Base-by-base conservation (phyloP, 2,888 invertebrate genomes). In the Thera britannica region DNA sequence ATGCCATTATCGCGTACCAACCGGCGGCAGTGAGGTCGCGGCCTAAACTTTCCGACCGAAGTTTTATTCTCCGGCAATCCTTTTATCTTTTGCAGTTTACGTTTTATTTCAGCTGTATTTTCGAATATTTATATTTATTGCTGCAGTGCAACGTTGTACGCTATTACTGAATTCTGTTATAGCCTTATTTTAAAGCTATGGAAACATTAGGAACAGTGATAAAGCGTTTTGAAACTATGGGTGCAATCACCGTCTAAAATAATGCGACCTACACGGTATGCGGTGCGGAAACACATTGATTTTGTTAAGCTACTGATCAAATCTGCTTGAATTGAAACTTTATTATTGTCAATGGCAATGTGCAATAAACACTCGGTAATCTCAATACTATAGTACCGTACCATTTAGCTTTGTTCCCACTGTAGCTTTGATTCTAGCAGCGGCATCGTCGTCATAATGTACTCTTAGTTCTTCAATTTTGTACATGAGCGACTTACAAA, bases 1-100 rank as follows among this genome's bases (percentile, higher is more conserved):
- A 87, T 85, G 83, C 92, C 93, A 93, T 93, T 93, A 93, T 92
- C 91, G 87, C 86, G 77, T 69, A 71, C 68, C 66, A 68, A 66
- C 71, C 77, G 81, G 67, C 76, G 79, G 78, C 76, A 78, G 78
- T 76, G 77, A 75, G 77, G 77, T 76, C 71, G 81, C 83, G 81
- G 87, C 89, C 90, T 86, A 85, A 89, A 91, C 88, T 90, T 89
- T 79, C 80, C 79, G 77, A 81, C 83, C 58, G 77, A 83, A 83
- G 81, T 83, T 83, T 80, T 81, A 80, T 73, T 77, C 79, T 75
- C 76, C 71, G 65, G 75, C 79, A 79, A 82, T 80, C 79, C 82
- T 80, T 81, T 79, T 79, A 81, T 82, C 78, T 77, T 75, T 67
- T 78, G 76, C 75, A 75, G 71, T 71, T 72, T 75, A 72, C 70